Base-by-base conservation (phyloP, 2,888 invertebrate species). In the Lasioglossum vierecki region DNA sequence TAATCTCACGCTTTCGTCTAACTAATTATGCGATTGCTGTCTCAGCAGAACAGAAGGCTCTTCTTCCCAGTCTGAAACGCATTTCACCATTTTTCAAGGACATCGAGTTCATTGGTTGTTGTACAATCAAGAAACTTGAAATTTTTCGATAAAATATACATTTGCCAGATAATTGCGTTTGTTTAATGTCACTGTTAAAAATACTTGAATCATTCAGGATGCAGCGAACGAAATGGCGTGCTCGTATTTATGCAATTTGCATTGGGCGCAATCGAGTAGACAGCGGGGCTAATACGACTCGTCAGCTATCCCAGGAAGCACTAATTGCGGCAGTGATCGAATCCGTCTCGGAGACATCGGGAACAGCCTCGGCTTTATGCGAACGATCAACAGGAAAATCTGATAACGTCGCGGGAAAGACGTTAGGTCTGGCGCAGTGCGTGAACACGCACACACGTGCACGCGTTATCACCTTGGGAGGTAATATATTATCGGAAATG, bases 401-500 rank as follows among this genome's bases (percentile, higher is more conserved):
- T 8, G 76, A 76, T 76, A 77, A 13, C 30, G 15, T 76, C 22
- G n/a, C 46, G 39, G 8, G 11, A 15, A 82, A 60, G 30, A 15
- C 30, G 30, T 30, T n/a, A 30, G 60, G 30, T 49, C 53, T 8
- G 46, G 39, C 49, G 15, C 11, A 13, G 57, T 74, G 75, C 73
- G 78, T 49, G 68, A n/a, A 75, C 30, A 41, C 63, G 46, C 35
- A 30, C 68, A 68, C 70, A 2, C 57, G 53, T 60, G 39, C 35
- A 76, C 85, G 81, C 70, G 87, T 83, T 89, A 89, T 85, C 88
- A 79, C 81, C 81, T 82, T 78, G 88, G 85, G 71, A 80, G 83
- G 82, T 82, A 89, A 90, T 90, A 86, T 79, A 89, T 90, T 90
- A 90, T 89, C 89, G 90, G 89, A 89, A 90, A 90, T 90, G 78